Evolutionary conservation across 2,113 vertebrate species (phyloP), one percentile per base, ranked within the genome.

Genomic region (Macquaria ambigua): DNA sequence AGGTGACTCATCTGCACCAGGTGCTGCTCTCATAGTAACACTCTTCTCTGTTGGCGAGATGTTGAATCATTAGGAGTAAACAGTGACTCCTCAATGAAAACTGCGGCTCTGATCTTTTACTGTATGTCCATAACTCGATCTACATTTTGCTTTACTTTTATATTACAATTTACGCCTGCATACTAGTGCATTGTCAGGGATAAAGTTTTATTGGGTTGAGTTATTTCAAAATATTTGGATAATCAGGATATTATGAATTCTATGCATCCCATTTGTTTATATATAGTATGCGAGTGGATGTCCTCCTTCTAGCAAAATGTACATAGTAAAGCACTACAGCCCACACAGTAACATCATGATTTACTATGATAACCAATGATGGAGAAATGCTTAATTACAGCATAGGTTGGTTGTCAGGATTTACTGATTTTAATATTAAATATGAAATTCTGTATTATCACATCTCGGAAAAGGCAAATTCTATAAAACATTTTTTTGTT

Each of bases 1-100:
- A 72, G 73, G 89, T 90, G 89, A 86, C 68, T 88, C 86, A 87
- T 90, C 76, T 77, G 46, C 55, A 80, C 21, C 68, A 69, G 79
- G 72, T 76, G 56, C 67, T 23, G 53, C 70, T 87, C 46, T 74
- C 9, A 67, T 76, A 37, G 43, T 79, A 68, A 46, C 46, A 21
- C 53, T 48, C 43, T 12, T 59, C 68, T 70, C 39, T 71, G 55
- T 53, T n/a, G 18, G 37, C 34, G 70, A 76, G 48, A 55, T 50
- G 64, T 43, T 71, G 61, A 84, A 77, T 79, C 59, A 72, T 39
- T 23, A 72, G 25, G 23, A 16, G 21, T 50, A 50, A 64, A 81
- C 43, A 37, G n/a, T 15, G 23, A 63, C 37, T 66, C 6, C 55
- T 82, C 11, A 56, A 56, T 77, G 12, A 68, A 63, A 85, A 43